Evolutionary conservation across 2,888 invertebrate genomes (phyloP).

Genomic region (Tipula helvola): DNA sequence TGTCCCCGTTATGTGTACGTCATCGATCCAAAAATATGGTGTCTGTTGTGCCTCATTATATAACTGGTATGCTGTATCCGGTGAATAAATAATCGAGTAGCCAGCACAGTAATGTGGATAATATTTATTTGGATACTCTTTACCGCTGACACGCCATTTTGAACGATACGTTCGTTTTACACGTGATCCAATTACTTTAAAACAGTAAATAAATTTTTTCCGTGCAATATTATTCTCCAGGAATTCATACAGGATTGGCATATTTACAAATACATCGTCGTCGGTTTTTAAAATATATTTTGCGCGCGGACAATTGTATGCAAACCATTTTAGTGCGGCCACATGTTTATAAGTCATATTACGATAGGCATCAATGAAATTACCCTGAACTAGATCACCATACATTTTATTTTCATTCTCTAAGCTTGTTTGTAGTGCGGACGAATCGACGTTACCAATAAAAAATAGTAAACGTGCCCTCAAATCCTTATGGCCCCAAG

Average conservation of each 20-base stretch:
- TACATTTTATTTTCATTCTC: slow-evolving; percentile 42
- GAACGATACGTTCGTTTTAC: slow-evolving; percentile 52
- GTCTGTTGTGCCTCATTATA: slow-evolving; percentile 45
- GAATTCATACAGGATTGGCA: slow-evolving; percentile 46
- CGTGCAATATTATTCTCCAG: slow-evolving; percentile 20
- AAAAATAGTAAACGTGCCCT: slow-evolving; percentile 51
- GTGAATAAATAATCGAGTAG: slow-evolving; percentile 53
- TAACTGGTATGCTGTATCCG: slow-evolving; percentile 45
- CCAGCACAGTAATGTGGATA: slow-evolving; percentile 71
- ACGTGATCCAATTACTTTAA: slow-evolving; percentile 36
- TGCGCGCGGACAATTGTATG: slow-evolving; percentile 54
- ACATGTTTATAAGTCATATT: slow-evolving; percentile 79
- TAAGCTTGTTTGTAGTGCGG: slow-evolving; percentile 30
- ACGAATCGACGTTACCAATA: slow-evolving; percentile 42
- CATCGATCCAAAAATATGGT: slow-evolving; percentile 74
- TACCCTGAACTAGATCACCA: slow-evolving; percentile 63
- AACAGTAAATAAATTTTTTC: slow-evolving; percentile 44
- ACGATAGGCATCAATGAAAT: slow-evolving; percentile 61
- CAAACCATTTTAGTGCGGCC: slow-evolving; percentile 67
- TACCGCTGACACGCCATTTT: slow-evolving; percentile 63
- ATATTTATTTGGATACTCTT: slow-evolving; percentile 46
- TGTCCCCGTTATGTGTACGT: slow-evolving; percentile 64
- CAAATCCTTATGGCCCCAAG: slow-evolving; percentile 52
- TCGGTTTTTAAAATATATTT: slow-evolving; percentile 61
- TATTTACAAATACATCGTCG: slow-evolving; percentile 65